Percentiles rank a stretch among this genome's conserved stretches.
phyloP scores from a whole-genome alignment of 2,797 vertebrate species.

The Danio albolineatus region DNA sequence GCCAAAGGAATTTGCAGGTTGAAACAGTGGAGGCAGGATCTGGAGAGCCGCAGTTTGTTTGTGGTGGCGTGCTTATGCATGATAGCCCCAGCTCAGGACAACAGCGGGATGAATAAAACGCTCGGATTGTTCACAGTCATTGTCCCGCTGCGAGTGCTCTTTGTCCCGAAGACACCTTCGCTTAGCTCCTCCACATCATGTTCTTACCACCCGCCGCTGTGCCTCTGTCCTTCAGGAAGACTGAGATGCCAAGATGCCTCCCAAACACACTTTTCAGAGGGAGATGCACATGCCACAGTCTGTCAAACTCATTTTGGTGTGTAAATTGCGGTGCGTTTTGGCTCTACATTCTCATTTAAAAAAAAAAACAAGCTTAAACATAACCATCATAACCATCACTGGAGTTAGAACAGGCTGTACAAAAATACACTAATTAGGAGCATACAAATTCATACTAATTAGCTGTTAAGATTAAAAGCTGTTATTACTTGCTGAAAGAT shows the following conservation, averaged over 20 bases:
- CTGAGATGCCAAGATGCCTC: slow-evolving; percentile 49
- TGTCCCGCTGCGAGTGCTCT: slow-evolving; percentile 8
- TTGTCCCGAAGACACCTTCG: slow-evolving; percentile 38
- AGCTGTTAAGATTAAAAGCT: too few species aligned
- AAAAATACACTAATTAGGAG: too few species aligned
- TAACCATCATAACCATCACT: too few species aligned
- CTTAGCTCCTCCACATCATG: slow-evolving; percentile 10
- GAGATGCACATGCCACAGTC: slow-evolving; percentile 50
- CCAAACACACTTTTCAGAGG: slow-evolving; percentile 45
- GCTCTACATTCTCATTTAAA: too few species aligned
- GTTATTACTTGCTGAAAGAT: background rate
- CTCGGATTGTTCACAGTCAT: slow-evolving; percentile 24
- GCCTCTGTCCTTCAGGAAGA: slow-evolving; percentile 35
- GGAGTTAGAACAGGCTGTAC: too few species aligned
- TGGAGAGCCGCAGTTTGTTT: slow-evolving; percentile 46
- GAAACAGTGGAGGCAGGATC: slow-evolving; percentile 35
- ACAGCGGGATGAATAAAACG: slow-evolving; percentile 45
- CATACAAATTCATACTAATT: too few species aligned
- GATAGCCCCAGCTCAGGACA: slow-evolving; percentile 45
- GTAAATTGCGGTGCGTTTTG: background rate
- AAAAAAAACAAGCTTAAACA: too few species aligned
- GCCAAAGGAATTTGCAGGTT: slow-evolving; percentile 46
- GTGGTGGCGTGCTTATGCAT: slow-evolving; percentile 50
- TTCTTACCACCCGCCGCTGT: background rate
- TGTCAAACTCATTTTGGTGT: slow-evolving; percentile 45